Evolutionary conservation across 2,888 invertebrate genomes (phyloP).

Genomic region (Eilema griseolum): DNA sequence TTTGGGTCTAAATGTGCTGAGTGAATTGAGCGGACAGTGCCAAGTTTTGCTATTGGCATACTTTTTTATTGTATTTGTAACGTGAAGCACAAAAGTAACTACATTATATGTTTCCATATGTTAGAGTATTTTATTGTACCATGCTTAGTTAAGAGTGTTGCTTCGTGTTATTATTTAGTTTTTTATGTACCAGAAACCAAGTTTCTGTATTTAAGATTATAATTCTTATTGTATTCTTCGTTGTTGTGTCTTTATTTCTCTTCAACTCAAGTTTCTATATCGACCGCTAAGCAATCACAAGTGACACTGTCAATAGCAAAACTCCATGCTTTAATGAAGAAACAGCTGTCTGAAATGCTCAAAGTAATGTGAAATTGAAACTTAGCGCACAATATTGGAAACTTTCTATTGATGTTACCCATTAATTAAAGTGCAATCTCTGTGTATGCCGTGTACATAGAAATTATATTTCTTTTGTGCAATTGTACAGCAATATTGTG

Average conservation of each 20-base stretch:
- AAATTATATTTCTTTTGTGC: conserved; percentile 75
- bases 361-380: conserved; percentile 84
- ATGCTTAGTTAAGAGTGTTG: conserved; percentile 85
- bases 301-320: conserved; percentile 85
- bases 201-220: conserved; percentile 83
- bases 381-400: conserved; percentile 86
- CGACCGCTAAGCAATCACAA: conserved; percentile 67
- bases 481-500: conserved; percentile 77
- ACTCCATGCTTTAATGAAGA: conserved; percentile 81
- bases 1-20: conserved; percentile 86
- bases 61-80: conserved; percentile 59
- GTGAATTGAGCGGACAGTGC: conserved; percentile 84
- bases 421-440: conserved; percentile 78
- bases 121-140: conserved; percentile 80
- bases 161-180: conserved; percentile 85
- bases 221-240: conserved; percentile 84
- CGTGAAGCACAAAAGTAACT: conserved; percentile 74
- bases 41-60: conserved; percentile 86
- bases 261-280: conserved; percentile 61
- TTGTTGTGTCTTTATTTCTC: conserved; percentile 81
- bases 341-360: conserved; percentile 85
- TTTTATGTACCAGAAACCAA: conserved; percentile 82
- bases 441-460: conserved; percentile 82
- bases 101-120: conserved; percentile 76
- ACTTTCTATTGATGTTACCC: conserved; percentile 81